These are phyloP conservation scores for Elaphurus davidianus DNA, from an alignment of 2,113 vertebrate genomes.

Conservation along the genomic window DNA sequence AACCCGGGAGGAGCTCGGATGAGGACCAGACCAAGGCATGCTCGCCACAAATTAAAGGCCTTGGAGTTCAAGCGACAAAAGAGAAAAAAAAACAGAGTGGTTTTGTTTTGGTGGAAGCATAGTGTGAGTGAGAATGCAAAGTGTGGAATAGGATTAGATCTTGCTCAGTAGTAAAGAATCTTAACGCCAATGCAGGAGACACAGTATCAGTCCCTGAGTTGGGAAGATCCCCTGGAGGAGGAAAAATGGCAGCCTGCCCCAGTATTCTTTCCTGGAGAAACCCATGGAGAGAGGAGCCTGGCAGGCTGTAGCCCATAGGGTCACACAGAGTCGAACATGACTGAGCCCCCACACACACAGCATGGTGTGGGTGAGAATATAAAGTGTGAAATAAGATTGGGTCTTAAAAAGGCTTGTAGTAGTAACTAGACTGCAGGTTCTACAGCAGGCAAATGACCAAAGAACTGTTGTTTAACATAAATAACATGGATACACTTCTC, in stretches of 20 bases:
- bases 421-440: background rate
- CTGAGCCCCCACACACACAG: background rate
- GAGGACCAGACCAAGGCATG: background rate
- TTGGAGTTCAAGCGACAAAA: background rate
- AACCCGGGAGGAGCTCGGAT: background rate
- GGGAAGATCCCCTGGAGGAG: background rate
- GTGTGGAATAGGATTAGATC: background rate
- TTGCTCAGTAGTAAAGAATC: background rate
- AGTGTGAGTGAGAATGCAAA: background rate
- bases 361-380: background rate
- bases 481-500: background rate
- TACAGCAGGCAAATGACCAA: background rate
- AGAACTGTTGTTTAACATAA: background rate
- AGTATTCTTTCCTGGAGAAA: background rate
- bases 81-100: background rate
- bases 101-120: background rate
- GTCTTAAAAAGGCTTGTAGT: background rate
- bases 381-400: background rate
- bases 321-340: background rate
- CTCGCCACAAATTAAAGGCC: slow-evolving; percentile 49
- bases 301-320: background rate
- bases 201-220: background rate
- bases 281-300: background rate
- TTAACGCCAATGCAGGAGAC: background rate
- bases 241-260: background rate